Base-by-base conservation (phyloP, 2,797 vertebrate species). In the Echiichthys vipera region DNA sequence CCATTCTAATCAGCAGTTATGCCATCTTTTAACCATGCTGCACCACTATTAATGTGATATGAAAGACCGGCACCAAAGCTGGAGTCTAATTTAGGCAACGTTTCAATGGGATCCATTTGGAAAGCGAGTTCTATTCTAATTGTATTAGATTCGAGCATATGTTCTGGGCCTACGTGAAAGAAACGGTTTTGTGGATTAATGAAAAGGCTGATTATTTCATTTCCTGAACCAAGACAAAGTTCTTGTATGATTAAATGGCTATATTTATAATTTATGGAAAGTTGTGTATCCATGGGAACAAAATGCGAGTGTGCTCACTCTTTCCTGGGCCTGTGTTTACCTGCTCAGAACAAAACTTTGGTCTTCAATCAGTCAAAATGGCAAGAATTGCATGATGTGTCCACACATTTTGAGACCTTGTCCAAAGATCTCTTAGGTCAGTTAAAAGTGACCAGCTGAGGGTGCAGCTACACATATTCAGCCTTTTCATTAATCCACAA, bases 1-100 rank as follows among this genome's bases (percentile, higher is more conserved):
- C 43, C 50, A 37, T 78, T 81, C 75, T 85, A 84, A 91, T 89
- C 82, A 84, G 77, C 73, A 63, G 73, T 81, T 78, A 82, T 68
- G 74, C 64, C 74, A 46, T 55, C 43, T 22, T 80, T 73, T 86
- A 72, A 51, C 71, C 27, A 34, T 12, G 80, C 87, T 59, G 65
- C 77, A 57, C 71, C 45, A 37, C 47, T 59, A 64, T 65, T 90
- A 89, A 88, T 77, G 73, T 59, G 65, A 84, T 83, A 66, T 81
- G 71, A 83, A 86, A 80, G 78, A 81, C 77, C 74, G 62, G 69
- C 71, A 58, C 78, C 58, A 27, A 69, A 70, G 68, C 78, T 63
- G 53, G 65, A 71, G 81, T 82, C 53, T 78, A 69, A 85, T 79
- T 85, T 78, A 13, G 49, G 65, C 18, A 1, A 46, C 20, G 13